Base-by-base conservation (phyloP, 2,113 vertebrate species). In the Mus pahari region DNA sequence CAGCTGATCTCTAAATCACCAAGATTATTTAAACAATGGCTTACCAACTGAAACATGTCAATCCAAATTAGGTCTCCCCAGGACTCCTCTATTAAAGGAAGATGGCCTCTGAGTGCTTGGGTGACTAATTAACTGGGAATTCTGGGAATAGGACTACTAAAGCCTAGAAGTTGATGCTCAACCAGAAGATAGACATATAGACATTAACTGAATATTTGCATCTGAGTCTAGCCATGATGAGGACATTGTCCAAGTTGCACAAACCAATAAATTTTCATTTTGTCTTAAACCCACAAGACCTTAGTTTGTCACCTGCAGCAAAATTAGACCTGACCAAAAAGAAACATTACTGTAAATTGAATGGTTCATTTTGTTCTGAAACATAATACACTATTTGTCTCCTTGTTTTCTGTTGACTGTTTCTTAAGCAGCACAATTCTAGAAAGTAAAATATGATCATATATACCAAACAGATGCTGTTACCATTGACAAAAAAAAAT, bases 381-480 rank as follows among this genome's bases (percentile, higher is more conserved):
- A 90, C 77, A 36, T 50, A 62, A 70, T 24, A 48, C 5, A 48
- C 33, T 42, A 86, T 53, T 16, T 0, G 0, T 24, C 24, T 39
- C 93, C n/a, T 17, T 94, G 79, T 87, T 75, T 74, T 48, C 86
- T 81, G 82, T 2, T 87, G 90, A 86, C 60, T 50, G 66, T 53
- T 86, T 86, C 78, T 77, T 74, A 92, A 94, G 75, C n/a, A 94
- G 53, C 4, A 17, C 26, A 78, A 20, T 73, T 90, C 66, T n/a
- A 84, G 33, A 94, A 10, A 81, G 53, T 92, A 64, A 97, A 87
- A 84, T 89, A 86, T 13, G 62, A 89, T 78, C 84, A n/a, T n/a
- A 66, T 64, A 93, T 92, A 86, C 26, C 45, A 95, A 95, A 95
- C 17, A 92, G 84, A 87, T 73, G 36, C n/a, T 94, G 77, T 87